Evolutionary conservation across 2,888 invertebrate genomes (phyloP).

Genomic region (Lithophane socia): DNA sequence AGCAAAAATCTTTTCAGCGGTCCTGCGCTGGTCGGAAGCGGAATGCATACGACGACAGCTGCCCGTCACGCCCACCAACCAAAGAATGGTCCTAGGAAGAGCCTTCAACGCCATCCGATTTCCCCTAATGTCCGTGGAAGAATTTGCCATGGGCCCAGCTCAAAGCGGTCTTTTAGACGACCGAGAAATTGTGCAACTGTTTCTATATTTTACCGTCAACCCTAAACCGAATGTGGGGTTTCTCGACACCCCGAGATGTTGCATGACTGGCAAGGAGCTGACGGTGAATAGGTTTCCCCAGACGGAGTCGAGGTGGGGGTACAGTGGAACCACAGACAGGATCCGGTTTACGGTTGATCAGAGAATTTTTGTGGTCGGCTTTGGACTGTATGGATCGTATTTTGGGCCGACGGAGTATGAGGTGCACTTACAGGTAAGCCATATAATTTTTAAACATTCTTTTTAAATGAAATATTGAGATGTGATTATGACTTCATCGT

Average conservation of each 20-base stretch:
- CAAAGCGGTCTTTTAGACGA: slow-evolving; percentile 94
- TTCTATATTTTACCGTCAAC: slow-evolving; percentile 93
- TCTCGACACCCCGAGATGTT: slow-evolving; percentile 93
- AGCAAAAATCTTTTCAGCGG: slow-evolving; percentile 94
- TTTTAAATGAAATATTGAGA: background rate
- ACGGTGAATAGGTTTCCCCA: slow-evolving; percentile 93
- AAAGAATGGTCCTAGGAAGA: slow-evolving; percentile 92
- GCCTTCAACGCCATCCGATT: slow-evolving; percentile 94
- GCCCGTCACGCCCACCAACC: slow-evolving; percentile 92
- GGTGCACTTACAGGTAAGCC: slow-evolving; percentile 91
- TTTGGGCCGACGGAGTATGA: slow-evolving; percentile 95
- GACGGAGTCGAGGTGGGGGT: slow-evolving; percentile 95
- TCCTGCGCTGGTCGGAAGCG: slow-evolving; percentile 93
- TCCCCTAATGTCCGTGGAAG: slow-evolving; percentile 96
- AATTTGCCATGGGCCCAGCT: slow-evolving; percentile 95
- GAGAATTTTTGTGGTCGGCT: slow-evolving; percentile 95
- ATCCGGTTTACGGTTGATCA: slow-evolving; percentile 95
- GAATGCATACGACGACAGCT: slow-evolving; percentile 93
- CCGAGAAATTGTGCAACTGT: slow-evolving; percentile 93
- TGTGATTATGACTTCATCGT: background rate
- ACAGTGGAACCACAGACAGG: slow-evolving; percentile 95
- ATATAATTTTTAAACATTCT: background rate
- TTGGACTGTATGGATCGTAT: slow-evolving; percentile 96
- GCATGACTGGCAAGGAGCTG: slow-evolving; percentile 94
- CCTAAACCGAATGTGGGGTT: slow-evolving; percentile 94